Evolutionary conservation across 1,140 invertebrate genomes (phyloP), one percentile per base, ranked within the genome.

Genomic region (Drosophila parabipectinata): DNA sequence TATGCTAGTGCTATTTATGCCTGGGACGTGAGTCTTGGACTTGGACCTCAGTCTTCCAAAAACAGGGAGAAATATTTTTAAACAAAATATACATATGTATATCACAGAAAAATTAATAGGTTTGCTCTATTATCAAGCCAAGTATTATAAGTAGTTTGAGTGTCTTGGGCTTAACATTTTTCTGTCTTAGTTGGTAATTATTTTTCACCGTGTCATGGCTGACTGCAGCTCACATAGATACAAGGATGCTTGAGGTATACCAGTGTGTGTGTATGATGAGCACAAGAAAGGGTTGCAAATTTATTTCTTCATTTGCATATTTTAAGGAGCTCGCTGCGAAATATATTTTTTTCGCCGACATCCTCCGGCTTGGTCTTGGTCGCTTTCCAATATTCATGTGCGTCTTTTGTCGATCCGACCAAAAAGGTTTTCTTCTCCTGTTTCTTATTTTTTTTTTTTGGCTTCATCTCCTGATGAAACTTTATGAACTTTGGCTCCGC

Each of bases 261-360:
- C 50, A 58, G 52, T 62, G 60, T 76, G 61, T 71, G 58, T 79
- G 62, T 62, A 61, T 60, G 62, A 52, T 50, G 68, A 52, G 37
- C 73, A 50, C 55, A 64, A 73, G 77, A 90, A 91, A 84, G 81
- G 82, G 82, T 88, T 81, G 80, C 69, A 90, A 91, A 91, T 91
- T 91, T 91, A 91, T 91, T 90, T 91, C 90, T 91, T 91, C 85
- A 91, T 91, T 91, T 91, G 77, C 90, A 91, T 91, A 91, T 91
- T 91, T 91, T 91, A 91, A 85, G 90, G 72, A 91, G 90, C 90
- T 90, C 66, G 69, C 77, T 79, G 44, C 69, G 66, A 72, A 64
- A 88, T 68, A 90, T 90, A 89, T 77, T 73, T 77, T 77, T 72
- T 83, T 66, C 72, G 78, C 83, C 83, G 82, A 79, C 79, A 18